A percentile compares a stretch with the other conserved stretches of the same genome.
phyloP scores from a whole-genome alignment of 2,888 invertebrate species.

The Platycheirus rosarum region DNA sequence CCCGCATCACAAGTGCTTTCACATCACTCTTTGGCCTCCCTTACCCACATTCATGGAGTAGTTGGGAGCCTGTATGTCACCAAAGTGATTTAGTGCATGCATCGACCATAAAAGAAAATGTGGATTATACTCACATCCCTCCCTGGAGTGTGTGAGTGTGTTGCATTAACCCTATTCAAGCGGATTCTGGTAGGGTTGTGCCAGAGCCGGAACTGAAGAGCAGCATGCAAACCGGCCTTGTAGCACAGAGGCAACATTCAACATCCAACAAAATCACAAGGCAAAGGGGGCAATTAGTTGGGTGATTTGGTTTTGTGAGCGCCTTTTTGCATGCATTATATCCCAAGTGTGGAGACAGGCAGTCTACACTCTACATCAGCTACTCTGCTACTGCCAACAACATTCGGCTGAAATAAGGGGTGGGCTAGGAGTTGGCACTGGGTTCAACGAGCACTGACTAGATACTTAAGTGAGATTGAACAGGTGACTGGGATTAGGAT shows the following conservation, averaged over 20 bases:
- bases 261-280: constrained; percentile 42
- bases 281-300: constrained; percentile 72
- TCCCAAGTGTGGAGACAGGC: constrained; percentile 64
- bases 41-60: constrained; percentile 15
- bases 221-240: constrained; percentile 37
- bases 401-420: constrained; percentile 4
- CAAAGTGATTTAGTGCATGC: constrained; percentile 74
- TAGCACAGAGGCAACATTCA: constrained; percentile 55
- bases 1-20: constrained; percentile 63
- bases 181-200: constrained; percentile 58
- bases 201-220: constrained; percentile 5
- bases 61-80: constrained; percentile 64
- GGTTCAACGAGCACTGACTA: constrained; percentile 58
- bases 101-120: constrained; percentile 71
- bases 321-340: constrained; percentile 71
- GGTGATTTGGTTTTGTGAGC: constrained; percentile 72
- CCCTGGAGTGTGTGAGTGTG: constrained; percentile 16
- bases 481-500: constrained; percentile 71
- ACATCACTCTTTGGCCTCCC: constrained; percentile 50
- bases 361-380: constrained; percentile 56
- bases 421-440: constrained; percentile 8
- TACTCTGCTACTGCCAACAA: constrained; percentile 43
- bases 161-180: constrained; percentile 55
- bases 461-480: constrained; percentile 71
- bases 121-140: constrained; percentile 64